Percentiles rank a stretch among this genome's conserved stretches.
phyloP scores from a whole-genome alignment of 1,140 invertebrate genomes.

The Psilanteris sp. region DNA sequence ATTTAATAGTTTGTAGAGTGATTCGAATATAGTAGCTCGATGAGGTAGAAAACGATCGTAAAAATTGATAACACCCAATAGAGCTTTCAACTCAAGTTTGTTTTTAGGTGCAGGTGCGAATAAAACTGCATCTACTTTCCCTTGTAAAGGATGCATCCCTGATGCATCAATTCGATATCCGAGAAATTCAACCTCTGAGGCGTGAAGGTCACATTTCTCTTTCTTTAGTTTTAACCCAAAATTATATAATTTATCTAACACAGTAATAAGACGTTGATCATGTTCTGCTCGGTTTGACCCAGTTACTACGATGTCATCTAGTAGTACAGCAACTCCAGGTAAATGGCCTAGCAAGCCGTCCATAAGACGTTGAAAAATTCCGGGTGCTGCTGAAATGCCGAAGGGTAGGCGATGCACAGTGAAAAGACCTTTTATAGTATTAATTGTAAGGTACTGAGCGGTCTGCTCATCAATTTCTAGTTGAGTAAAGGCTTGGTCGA shows the following conservation, averaged over 20 bases:
- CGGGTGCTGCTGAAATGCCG: conserved; percentile 15
- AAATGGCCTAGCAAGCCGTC: background rate
- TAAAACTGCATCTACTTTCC: conserved; percentile 61
- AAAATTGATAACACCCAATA: conserved; percentile 65
- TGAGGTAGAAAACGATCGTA: conserved; percentile 61
- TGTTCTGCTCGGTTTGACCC: background rate
- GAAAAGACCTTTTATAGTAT: conserved; percentile 50
- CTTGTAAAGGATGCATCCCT: conserved; percentile 48
- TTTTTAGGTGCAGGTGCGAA: conserved; percentile 59
- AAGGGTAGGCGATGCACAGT: conserved; percentile 12
- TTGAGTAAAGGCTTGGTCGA: conserved; percentile 20
- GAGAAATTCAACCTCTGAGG: conserved; percentile 18
- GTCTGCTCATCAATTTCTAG: conserved; percentile 56
- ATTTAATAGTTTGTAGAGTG: too few relatives aligned
- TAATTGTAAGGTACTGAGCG: conserved; percentile 50
- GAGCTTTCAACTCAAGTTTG: conserved; percentile 54
- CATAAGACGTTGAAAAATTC: conserved; percentile 26
- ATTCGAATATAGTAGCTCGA: too few relatives aligned
- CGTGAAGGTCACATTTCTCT: conserved; percentile 4
- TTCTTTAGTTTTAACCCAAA: background rate
- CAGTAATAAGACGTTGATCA: background rate
- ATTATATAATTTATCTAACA: background rate
- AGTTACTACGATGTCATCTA: conserved; percentile 19
- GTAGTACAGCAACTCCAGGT: conserved; percentile 1
- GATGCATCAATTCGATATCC: conserved; percentile 9